Base-by-base conservation (phyloP, 2,113 vertebrate genomes). In the Phycodurus eques region DNA sequence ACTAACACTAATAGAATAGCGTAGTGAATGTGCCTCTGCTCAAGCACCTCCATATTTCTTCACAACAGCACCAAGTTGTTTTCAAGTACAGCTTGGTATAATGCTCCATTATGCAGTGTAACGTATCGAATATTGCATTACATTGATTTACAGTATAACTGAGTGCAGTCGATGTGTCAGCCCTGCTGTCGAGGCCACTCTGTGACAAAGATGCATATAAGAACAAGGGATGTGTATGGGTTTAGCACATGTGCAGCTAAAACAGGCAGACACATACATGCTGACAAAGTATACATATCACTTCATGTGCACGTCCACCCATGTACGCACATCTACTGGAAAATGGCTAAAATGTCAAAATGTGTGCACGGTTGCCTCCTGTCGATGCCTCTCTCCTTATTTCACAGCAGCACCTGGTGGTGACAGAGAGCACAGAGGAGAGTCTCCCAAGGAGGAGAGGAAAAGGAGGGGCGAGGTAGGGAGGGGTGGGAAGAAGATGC, bases 381-480 rank as follows among this genome's bases (percentile, higher is more conserved):
- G 82, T 85, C 74, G 80, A 70, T 74, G 79, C 82, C 86, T 90
- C 88, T 92, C 88, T 91, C 78, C 91, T 92, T 90, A 92, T 90
- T 92, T 92, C 89, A 93, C 90, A 93, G 92, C 92, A 93, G 87
- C 92, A 93, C 92, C 92, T 93, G 91, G 90, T 93, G 93, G 93
- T 90, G 89, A 89, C 89, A 91, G 82, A 80, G 72, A 84, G 91
- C 86, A 90, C 88, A 83, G 83, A 84, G 75, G 70, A 78, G 72
- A 67, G 73, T 71, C 79, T 76, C 81, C 81, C 81, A 65, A 80
- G 57, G 27, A 1, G 42, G 17, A 44, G 22, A 31, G 14, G 44
- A 63, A 43, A 63, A 33, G 68, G 69, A n/a, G n/a, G n/a, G n/a
- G n/a, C n/a, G 5, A 56, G 57, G 59, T 72, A 22, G 35, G 62